Evolutionary conservation across 2,113 vertebrate species (phyloP), one percentile per base, ranked within the genome.

Genomic region (Labeo catla): DNA sequence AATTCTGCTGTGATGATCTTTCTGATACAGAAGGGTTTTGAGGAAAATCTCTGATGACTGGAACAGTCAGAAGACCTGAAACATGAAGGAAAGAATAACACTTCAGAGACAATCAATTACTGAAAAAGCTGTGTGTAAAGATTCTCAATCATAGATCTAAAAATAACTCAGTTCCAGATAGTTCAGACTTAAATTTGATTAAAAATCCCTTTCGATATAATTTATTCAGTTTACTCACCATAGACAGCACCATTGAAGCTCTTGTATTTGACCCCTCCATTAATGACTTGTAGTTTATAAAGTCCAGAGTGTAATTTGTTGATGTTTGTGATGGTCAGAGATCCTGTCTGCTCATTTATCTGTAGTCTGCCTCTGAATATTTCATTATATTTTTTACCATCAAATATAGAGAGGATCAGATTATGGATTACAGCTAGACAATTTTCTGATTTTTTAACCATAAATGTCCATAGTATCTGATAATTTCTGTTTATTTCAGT

Each of bases 181-280:
- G 47, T 47, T 47, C 8, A 47, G 8, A 47, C 7, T 47, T 39
- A 39, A 3, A 39, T 4, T 39, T 39, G 39, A 4, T 39, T 39
- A 4, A 39, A 39, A 39, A 39, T 28, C 28, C 28, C 1, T 28
- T 28, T 28, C 28, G 2, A 28, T 28, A 28, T 28, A 28, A 28
- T 28, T 28, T 54, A 16, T 54, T 54, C 6, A 2, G 57, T 72
- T 72, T 74, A 49, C 73, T 49, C 73, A 76, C 47, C 73, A 76
- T 52, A 76, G 3, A 52, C 73, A 34, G 11, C 23, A 8, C 52
- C 0, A 76, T 0, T 76, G 6, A 76, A 76, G 28, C 8, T 50
- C 13, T 3, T 52, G 6, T 52, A 0, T 76, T 8, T 28, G 73
- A 52, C 0, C 0, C 0, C 21, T 50, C 0, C 2, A 52, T 5